Evolutionary conservation across 2,113 vertebrate genomes (phyloP), one percentile per base, ranked within the genome.

Genomic region (Setophaga coronata): DNA sequence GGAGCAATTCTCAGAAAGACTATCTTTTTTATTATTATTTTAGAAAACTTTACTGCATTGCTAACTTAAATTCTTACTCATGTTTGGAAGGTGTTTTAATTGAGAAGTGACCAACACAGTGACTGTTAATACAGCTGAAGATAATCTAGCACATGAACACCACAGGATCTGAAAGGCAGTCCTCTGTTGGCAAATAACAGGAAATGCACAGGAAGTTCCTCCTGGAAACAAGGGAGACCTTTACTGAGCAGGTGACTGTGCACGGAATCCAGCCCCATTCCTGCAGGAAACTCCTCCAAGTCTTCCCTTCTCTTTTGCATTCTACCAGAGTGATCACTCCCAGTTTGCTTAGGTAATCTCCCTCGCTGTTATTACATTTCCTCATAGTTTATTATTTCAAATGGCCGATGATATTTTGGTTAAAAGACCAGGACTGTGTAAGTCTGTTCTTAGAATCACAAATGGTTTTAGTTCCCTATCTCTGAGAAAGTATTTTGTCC

Each of bases 331-430:
- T 24, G 14, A 43, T 89, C 60, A 82, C 71, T 94, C 64, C 56
- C 14, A 74, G 34, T 40, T 60, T 2, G 1, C 21, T 48, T 48
- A 74, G 42, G 56, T 77, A 91, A 86, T 84, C n/a, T 76, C 81
- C 33, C 25, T 89, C 45, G 77, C 66, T 11, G 14, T 56, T 89
- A 31, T 28, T 47, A 54, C 33, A 48, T 93, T 88, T 89, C 5
- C 33, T 80, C 3, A 6, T 24, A 40, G 26, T 31, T 95, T 82
- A 53, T 89, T 70, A 76, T 87, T 95, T 87, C 12, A 81, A 71
- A 74, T 53, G 64, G 11, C 29, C 40, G 65, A 81, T 87, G 60
- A 56, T 71, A 64, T 87, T 92, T 89, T 81, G 15, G 24, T 58
- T 29, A 60, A 80, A 93, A 80, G 19, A 71, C 5, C 28, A 51